Base-by-base conservation (phyloP, 2,888 invertebrate species). In the Cyclophora punctaria region DNA sequence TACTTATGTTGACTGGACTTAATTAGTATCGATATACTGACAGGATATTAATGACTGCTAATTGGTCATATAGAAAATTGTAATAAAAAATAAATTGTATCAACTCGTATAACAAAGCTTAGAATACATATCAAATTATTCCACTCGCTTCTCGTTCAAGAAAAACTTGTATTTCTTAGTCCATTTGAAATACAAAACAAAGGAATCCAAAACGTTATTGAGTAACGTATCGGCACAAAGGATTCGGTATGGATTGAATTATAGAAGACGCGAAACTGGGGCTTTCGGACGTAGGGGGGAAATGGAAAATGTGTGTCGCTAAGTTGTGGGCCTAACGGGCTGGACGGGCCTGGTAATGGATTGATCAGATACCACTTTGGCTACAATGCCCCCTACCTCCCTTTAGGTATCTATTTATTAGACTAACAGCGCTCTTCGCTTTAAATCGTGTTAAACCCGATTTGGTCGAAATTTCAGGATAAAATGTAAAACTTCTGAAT, bases 271-370 rank as follows among this genome's bases (percentile, higher is more conserved):
- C 69, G 74, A 74, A 81, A 78, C 77, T 78, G 76, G 73, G 78
- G 63, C 68, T 72, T 69, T 67, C 78, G 73, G 75, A 75, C 77
- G 73, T 45, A 73, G 74, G 70, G 75, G 76, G 82, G 80, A 80
- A 87, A 88, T 87, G 85, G 87, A 84, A 86, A 87, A 87, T 87
- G 80, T 84, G 79, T 86, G 87, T 87, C 76, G 77, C 80, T 78
- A 84, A 84, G 75, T 85, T 80, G 73, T 69, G 75, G 64, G 74
- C 68, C 80, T 78, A 77, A 81, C 79, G 79, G 73, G 73, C 75
- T 83, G 85, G 81, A 75, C 82, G 76, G 54, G 68, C 70, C 63
- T 75, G 78, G 69, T 87, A 87, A 87, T 86, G 83, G 83, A 87
- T 83, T 86, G 83, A 85, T 84, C 83, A 82, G 83, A 85, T 80